Base-by-base conservation (phyloP, 2,113 vertebrate species). In the Otocyon megalotis region DNA sequence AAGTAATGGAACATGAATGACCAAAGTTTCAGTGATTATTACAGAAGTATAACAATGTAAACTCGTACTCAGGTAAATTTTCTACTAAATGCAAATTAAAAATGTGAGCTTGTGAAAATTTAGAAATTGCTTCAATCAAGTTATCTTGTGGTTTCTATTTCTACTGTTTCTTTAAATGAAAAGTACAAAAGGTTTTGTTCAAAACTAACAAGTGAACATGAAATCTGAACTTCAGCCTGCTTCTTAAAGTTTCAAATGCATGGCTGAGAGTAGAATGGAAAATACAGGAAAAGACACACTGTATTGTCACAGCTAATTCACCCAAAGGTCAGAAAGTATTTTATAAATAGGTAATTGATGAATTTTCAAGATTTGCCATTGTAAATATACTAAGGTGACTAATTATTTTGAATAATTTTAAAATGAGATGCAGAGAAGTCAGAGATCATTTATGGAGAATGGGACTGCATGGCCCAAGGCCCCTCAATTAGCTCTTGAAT, bases 341-440 rank as follows among this genome's bases (percentile, higher is more conserved):
- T 93, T 58, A 56, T 71, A 86, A 67, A 88, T 85, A 69, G 43
- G 35, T 32, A 63, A 81, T 63, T 88, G 19, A 91, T 91, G 77
- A 81, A 30, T 8, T 74, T 93, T 69, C 16, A 58, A 76, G 63
- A 85, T 77, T 95, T 79, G 2, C 72, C 50, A 30, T 86, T 76
- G n/a, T 97, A 91, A 91, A 93, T 93, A 90, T 80, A 84, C 84
- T 80, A 65, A 93, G 56, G 26, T 92, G 35, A 92, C 56, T 96
- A 95, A 95, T 94, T 97, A 94, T 93, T 85, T 96, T 30, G 13
- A 96, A 88, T 8, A 74, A 88, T 76, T 93, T 48, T 26, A 37
- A 92, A 95, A 94, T 88, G 53, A 94, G 26, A 43, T 76, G 24
- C 54, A 35, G 20, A 74, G 43, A 88, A 74, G 65, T 90, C 93